A percentile compares a stretch with the other conserved stretches of the same genome.
These are phyloP conservation scores for Idaea straminata DNA, from an alignment of 2,888 invertebrate genomes.

Conservation along the genomic window DNA sequence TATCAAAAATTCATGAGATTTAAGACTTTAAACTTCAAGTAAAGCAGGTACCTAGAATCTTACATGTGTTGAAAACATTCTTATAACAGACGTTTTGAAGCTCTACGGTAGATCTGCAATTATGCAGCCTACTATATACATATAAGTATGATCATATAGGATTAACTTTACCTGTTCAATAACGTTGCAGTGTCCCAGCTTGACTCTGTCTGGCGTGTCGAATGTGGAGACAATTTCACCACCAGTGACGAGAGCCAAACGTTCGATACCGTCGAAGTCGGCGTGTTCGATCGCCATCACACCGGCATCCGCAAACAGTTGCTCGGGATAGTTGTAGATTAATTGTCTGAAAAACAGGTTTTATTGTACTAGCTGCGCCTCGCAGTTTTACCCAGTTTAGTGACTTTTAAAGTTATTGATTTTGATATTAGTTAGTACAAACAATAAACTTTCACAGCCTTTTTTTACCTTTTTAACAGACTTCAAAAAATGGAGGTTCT, in stretches of 20 bases:
- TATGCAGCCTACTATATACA: neutral
- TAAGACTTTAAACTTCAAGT: too few species aligned
- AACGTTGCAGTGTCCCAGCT: conserved; percentile 95
- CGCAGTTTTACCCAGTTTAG: too few species aligned
- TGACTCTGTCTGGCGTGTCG: conserved; percentile 94
- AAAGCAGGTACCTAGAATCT: too few species aligned
- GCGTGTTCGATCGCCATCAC: conserved; percentile 99
- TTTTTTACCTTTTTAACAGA: too few species aligned
- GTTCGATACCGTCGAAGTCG: conserved; percentile 99
- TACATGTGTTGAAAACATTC: too few species aligned
- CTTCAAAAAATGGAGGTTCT: too few species aligned
- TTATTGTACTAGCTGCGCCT: neutral
- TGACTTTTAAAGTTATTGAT: too few species aligned
- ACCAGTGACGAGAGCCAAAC: conserved; percentile 97
- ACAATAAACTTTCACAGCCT: too few species aligned
- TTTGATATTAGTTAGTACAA: too few species aligned
- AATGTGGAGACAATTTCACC: conserved; percentile 99
- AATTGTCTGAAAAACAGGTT: conserved; percentile 84
- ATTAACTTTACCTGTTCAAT: conserved; percentile 89
- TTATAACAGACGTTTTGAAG: too few species aligned
- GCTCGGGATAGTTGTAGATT: conserved; percentile 99
- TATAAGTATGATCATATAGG: neutral
- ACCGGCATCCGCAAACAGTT: conserved; percentile 98
- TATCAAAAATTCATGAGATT: neutral
- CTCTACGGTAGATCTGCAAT: neutral